Evolutionary conservation across 2,113 vertebrate species (phyloP), one percentile per base, ranked within the genome.

Genomic region (Chlorodrepanis virens): DNA sequence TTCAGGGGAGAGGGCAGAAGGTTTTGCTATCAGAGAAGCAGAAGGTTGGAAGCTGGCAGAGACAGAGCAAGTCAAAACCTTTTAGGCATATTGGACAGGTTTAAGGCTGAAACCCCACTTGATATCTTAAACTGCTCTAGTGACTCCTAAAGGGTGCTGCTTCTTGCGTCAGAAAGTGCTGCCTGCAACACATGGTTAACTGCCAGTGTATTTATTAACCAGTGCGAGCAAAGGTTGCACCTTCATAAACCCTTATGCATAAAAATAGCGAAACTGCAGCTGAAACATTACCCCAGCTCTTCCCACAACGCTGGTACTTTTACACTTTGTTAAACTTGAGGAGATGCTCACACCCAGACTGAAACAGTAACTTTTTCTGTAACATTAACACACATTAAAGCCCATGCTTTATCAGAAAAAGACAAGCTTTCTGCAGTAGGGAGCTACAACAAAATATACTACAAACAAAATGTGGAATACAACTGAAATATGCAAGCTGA

Each of bases 151-250:
- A 77, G 25, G 35, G 20, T 13, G 65, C 12, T 91, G 69, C 17
- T 72, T 31, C 77, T 47, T 40, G 35, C 37, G 50, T 52, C 59
- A 86, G 49, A 53, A 69, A 33, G 31, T 14, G 52, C 90, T 47
- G 49, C 64, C 79, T 89, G 76, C 59, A 40, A 49, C 3, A 12
- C 56, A 22, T 14, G 45, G 45, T 23, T n/a, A 45, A 42, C 42
- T 87, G 54, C 67, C 27, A 27, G 52, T 1, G 68, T 71, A 94
- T 93, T 90, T 68, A 96, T 95, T 92, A 97, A 93, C 86, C 29
- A n/a, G 44, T 13, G 37, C 18, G n/a, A 95, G 79, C 92, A 94
- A 95, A 94, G 93, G 85, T 94, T 78, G 72, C 52, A 20, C 3
- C 2, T n/a, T 81, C 52, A 70, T 33, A 37, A 72, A 83, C 18